phyloP scores from a whole-genome alignment of 1,140 invertebrate species.

The Nymphalis io region DNA sequence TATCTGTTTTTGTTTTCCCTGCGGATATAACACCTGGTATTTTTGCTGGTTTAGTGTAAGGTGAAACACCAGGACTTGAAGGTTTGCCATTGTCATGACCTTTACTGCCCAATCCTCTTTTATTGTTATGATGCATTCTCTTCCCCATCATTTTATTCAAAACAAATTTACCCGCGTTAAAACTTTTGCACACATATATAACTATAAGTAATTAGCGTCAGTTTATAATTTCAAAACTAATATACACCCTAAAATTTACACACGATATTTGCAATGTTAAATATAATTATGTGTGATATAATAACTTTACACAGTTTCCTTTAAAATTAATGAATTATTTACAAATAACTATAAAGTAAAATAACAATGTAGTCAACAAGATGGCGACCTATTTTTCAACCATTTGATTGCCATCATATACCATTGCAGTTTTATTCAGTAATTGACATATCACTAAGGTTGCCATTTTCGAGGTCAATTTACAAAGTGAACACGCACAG shows the following conservation, averaged over 20 bases:
- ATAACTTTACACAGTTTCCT: not conserved
- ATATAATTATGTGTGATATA: not conserved
- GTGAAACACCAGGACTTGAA: slow-evolving; percentile 74
- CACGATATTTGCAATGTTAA: not conserved
- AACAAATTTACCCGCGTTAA: slow-evolving; percentile 71
- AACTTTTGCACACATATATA: slow-evolving; percentile 46
- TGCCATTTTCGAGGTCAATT: not conserved
- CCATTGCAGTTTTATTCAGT: not conserved
- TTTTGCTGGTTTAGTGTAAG: slow-evolving; percentile 76
- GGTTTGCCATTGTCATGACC: slow-evolving; percentile 77
- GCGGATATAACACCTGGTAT: slow-evolving; percentile 62
- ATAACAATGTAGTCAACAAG: slow-evolving; percentile 12
- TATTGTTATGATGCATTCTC: slow-evolving; percentile 78
- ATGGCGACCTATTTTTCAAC: slow-evolving; percentile 10
- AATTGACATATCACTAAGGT: not conserved
- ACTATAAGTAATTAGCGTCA: slow-evolving; percentile 31
- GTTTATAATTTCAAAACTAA: not conserved
- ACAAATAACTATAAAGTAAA: slow-evolving; percentile 17
- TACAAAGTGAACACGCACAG: no score
- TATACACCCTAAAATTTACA: not conserved
- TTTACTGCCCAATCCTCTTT: slow-evolving; percentile 74
- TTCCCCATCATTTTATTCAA: slow-evolving; percentile 74
- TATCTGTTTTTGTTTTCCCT: slow-evolving; percentile 71
- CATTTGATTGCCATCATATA: not conserved
- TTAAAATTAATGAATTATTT: slow-evolving; percentile 1